Evolutionary conservation across 35 echinoderm and acorn worm species (phyloP).

Genomic region (Heliocidaris erythrogramma): DNA sequence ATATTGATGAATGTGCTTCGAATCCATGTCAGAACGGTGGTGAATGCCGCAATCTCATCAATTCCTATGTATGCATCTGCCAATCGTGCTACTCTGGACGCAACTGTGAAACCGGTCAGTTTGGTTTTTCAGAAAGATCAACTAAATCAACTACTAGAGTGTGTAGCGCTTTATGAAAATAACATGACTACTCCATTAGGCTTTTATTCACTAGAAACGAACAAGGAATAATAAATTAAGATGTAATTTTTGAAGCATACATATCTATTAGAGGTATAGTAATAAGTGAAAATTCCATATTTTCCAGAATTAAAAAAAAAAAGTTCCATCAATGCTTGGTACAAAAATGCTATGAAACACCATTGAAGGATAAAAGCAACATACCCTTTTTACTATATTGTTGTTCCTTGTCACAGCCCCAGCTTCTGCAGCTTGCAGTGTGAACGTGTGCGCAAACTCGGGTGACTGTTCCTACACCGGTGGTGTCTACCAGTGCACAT

Average conservation of each 20-base stretch:
- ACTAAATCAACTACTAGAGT: not conserved
- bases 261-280: too few relatives aligned
- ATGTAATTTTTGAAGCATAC: not conserved
- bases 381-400: not conserved
- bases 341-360: too few relatives aligned
- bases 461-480: not conserved
- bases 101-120: conserved; percentile 58
- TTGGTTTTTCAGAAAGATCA: not conserved
- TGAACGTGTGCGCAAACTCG: conserved; percentile 19
- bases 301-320: too few relatives aligned
- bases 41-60: conserved; percentile 57
- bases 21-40: conserved; percentile 72
- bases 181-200: not conserved
- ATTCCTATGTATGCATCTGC: conserved; percentile 68
- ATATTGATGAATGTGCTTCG: conserved; percentile 70
- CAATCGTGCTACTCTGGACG: conserved; percentile 39
- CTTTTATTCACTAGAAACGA: too few relatives aligned
- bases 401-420: not conserved
- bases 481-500: conserved; percentile 23
- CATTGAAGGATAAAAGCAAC: too few relatives aligned
- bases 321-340: too few relatives aligned
- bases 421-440: not conserved
- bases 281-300: too few relatives aligned
- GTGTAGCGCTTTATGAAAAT: not conserved
- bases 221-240: not conserved